Base-by-base conservation (phyloP, 2,797 vertebrate genomes). In the Enteromius paludinosus region DNA sequence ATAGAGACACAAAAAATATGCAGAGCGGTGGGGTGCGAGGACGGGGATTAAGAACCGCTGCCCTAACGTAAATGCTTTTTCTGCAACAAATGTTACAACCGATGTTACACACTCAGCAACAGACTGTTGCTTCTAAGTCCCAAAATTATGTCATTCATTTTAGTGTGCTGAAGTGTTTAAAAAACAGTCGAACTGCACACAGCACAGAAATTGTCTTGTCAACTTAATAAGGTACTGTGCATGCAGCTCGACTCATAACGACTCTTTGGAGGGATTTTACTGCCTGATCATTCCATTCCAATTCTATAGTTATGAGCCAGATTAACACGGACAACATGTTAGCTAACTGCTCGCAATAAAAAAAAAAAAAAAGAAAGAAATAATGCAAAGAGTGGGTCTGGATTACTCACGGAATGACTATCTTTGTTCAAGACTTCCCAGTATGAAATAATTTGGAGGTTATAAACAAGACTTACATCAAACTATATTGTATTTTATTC, bases 201-300 rank as follows among this genome's bases (percentile, higher is more conserved):
- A 52, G 72, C 45, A 49, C 54, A 62, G 15, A 79, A 85, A 86
- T 76, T 62, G 79, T 71, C 70, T 76, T 78, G 38, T 84, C 33
- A 35, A 86, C 25, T 75, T 86, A 86, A 86, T 86, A 76, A 79
- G 56, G 45, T 47, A 81, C 74, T 87, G 80, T 82, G 74, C 79
- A 85, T 83, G 74, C 83, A 78, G 49, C 9, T 15, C 8, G 59
- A 59, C 70, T 81, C 56, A 69, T 71, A 83, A 83, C n/a, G 18
- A 68, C 64, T 65, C 83, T 47, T 14, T 49, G 9, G 10, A 25
- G 65, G 56, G 59, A 74, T 15, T 74, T 85, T 69, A 78, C 71
- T 64, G 80, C 64, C 61, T 62, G 52, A 85, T 78, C 35, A 68
- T 49, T 61, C 28, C 52, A 17, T 72, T 66, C 18, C 59, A 43